phyloP scores from a whole-genome alignment of 2,797 vertebrate genomes.

The Platyrinchus mystaceus region DNA sequence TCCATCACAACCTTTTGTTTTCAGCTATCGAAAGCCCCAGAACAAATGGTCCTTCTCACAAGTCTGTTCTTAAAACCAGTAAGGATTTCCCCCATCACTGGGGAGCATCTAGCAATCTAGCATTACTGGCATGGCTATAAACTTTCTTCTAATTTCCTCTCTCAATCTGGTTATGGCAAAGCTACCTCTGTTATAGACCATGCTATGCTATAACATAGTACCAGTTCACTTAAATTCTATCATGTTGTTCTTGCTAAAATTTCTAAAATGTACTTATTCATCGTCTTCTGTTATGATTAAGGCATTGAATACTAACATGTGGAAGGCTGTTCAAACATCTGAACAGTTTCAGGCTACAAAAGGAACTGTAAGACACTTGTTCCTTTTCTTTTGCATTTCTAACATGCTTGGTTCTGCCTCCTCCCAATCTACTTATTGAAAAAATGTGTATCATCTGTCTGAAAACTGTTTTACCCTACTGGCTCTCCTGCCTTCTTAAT shows the following conservation, averaged over 20 bases:
- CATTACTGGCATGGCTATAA: neutral
- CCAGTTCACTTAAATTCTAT: neutral
- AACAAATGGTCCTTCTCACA: neutral
- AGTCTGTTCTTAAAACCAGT: neutral
- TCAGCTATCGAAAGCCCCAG: neutral
- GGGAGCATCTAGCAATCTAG: neutral
- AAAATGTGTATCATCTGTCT: neutral
- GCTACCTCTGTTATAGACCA: neutral
- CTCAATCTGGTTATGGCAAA: neutral
- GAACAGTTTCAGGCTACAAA: slow-evolving; percentile 12
- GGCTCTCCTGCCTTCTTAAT: neutral
- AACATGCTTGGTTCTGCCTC: neutral
- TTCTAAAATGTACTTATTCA: neutral
- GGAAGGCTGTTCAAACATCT: slow-evolving; percentile 29
- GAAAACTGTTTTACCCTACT: neutral
- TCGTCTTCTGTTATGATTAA: slow-evolving; percentile 4
- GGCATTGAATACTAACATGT: slow-evolving; percentile 16
- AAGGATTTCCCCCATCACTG: neutral
- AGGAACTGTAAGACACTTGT: neutral
- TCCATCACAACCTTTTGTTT: neutral
- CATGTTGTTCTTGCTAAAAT: neutral
- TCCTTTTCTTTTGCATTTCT: neutral
- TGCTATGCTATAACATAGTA: neutral
- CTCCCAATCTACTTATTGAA: neutral
- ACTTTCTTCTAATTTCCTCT: neutral